Evolutionary conservation across 2,888 invertebrate species (phyloP).

Genomic region (Hoplodrina ambigua): DNA sequence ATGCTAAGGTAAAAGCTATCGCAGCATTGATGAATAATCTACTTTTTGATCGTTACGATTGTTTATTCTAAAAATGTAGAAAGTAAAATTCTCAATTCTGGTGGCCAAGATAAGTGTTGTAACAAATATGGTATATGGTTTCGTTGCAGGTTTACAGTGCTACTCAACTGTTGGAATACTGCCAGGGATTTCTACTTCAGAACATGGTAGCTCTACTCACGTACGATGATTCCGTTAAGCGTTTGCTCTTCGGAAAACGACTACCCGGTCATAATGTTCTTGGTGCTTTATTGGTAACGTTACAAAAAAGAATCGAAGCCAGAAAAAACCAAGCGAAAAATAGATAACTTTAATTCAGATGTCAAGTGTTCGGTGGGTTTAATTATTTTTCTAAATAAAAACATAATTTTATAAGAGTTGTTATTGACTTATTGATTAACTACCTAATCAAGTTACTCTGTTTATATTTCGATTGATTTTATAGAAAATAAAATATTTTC

Average conservation of each 20-base stretch:
- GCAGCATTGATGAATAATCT: background rate
- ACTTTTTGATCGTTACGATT: background rate
- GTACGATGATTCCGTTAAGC: constrained; percentile 97
- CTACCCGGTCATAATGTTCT: constrained; percentile 97
- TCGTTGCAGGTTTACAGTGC: constrained; percentile 95
- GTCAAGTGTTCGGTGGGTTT: constrained; percentile 16
- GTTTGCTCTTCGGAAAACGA: constrained; percentile 96
- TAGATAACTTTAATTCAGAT: constrained; percentile 75
- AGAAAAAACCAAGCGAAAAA: constrained; percentile 87
- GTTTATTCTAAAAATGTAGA: no score
- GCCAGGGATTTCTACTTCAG: constrained; percentile 97
- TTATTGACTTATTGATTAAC: constrained; percentile 26
- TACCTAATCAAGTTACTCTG: constrained; percentile 22
- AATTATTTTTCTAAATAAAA: constrained; percentile 30
- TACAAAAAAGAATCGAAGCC: constrained; percentile 95
- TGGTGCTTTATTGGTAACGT: constrained; percentile 94
- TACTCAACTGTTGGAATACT: constrained; percentile 95
- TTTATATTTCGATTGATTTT: constrained; percentile 32
- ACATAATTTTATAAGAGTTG: constrained; percentile 27
- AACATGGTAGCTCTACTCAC: constrained; percentile 98
- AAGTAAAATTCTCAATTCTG: background rate
- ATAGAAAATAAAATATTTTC: constrained; percentile 55
- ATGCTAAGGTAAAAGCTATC: constrained; percentile 93
- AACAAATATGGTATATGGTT: constrained; percentile 13
- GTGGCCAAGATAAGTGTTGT: background rate